Evolutionary conservation across 2,888 invertebrate genomes (phyloP), one percentile per base, ranked within the genome.

Genomic region (Axea sp.): DNA sequence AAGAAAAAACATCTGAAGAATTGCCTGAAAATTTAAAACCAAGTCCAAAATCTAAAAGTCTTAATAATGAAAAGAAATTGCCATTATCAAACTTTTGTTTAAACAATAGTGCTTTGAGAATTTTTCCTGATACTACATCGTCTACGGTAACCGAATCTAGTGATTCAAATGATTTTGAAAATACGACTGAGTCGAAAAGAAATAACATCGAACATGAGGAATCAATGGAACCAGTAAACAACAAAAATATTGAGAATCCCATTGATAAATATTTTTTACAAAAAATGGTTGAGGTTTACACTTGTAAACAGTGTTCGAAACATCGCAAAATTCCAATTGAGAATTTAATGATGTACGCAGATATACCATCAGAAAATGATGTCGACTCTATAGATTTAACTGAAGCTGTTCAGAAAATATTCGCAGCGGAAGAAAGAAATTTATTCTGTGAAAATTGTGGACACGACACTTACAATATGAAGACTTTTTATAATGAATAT

Each of bases 261-360:
- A 81, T 84, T 3, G 83, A 84, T 47, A 79, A 82, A 15, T 83
- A 81, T 51, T 83, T 83, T 45, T 73, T 79, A 19, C 55, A 82
- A 3, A 77, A 81, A 28, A 82, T 84, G 80, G 77, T 79, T 43
- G 84, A 84, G 49, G 79, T 82, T 57, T 83, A 81, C 17, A 53
- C 60, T 6, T 84, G 84, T 55, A 79, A 81, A 26, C 67, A 75
- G 14, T 84, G 84, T 33, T 30, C 51, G 3, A 81, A 83, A 37
- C 75, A 79, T 28, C 82, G 83, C 15, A 80, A 82, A 30, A 77
- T 78, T 15, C 80, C 81, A 11, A 80, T 82, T 17, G 83, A 83
- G 22, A 83, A 84, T 76, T 74, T 84, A 19, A 83, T 84, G 82
- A 65, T 84, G 0, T 84, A 82, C 28, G 76, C 82, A 17, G 83